Percentiles rank a stretch among this genome's conserved stretches.
Conservation (phyloP, 1,140 invertebrate species). For the Venustaconcha ellipsiformis region DNA sequence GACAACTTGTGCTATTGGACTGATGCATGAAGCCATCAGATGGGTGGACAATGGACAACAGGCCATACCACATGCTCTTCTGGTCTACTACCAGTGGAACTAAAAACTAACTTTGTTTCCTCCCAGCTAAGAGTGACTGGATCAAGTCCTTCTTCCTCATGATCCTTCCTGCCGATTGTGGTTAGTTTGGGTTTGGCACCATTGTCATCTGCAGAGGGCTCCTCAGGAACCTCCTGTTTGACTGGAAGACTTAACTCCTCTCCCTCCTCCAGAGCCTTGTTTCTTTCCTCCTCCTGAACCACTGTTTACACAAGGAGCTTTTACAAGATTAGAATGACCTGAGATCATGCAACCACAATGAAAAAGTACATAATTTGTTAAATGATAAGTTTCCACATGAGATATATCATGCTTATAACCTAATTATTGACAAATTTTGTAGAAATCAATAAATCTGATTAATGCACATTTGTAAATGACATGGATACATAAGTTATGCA, state of each 20-base stretch:
- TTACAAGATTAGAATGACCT: neutral
- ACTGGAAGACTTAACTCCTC: constrained; percentile 74
- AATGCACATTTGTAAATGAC: too few relatives aligned
- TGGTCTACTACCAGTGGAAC: too few relatives aligned
- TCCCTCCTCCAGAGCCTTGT: constrained; percentile 76
- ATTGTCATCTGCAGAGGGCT: constrained; percentile 5
- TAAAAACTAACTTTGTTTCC: constrained; percentile 51
- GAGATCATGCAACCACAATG: neutral
- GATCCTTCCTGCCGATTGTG: constrained; percentile 8
- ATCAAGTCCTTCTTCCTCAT: constrained; percentile 19
- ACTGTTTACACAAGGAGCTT: constrained; percentile 51
- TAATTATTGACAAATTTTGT: neutral
- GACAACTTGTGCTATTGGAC: too few relatives aligned
- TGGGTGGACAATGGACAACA: too few relatives aligned
- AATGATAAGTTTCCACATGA: neutral
- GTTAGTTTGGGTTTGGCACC: constrained; percentile 3
- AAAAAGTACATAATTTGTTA: neutral
- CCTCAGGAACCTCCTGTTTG: constrained; percentile 1
- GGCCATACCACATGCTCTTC: too few relatives aligned
- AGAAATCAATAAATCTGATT: too few relatives aligned
- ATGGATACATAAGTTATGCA: too few relatives aligned
- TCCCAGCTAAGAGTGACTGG: constrained; percentile 49
- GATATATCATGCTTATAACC: neutral
- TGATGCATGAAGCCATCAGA: too few relatives aligned
- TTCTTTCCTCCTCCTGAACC: constrained; percentile 85